A percentile compares a stretch with the other conserved stretches of the same genome.
Conservation (phyloP, 1,140 invertebrate species). For the Pogonomyrmex californicus region DNA sequence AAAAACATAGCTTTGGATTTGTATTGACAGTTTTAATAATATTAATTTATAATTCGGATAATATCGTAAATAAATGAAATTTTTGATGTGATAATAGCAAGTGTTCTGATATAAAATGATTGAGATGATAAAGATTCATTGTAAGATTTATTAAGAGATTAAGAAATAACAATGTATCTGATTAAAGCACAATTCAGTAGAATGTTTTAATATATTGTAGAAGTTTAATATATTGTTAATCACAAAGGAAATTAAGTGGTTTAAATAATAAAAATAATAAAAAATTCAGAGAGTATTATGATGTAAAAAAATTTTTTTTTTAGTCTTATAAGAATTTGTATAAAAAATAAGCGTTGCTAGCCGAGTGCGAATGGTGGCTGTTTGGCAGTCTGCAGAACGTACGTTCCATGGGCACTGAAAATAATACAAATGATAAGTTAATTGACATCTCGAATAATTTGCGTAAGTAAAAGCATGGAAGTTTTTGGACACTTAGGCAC, state of each 20-base stretch:
- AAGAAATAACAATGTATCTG: background rate
- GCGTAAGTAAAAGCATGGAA: background rate
- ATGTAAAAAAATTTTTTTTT: slow-evolving; percentile 11
- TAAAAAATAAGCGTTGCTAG: background rate
- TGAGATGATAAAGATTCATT: background rate
- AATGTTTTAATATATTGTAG: too few species aligned
- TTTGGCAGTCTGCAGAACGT: slow-evolving; percentile 25
- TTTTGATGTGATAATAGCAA: background rate
- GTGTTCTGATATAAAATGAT: background rate
- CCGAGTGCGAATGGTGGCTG: slow-evolving; percentile 46
- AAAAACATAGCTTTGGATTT: background rate
- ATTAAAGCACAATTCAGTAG: too few species aligned
- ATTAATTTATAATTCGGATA: background rate
- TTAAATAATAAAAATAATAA: too few species aligned
- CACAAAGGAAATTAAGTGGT: too few species aligned
- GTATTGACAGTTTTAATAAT: background rate
- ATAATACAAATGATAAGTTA: slow-evolving; percentile 15
- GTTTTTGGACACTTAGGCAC: background rate
- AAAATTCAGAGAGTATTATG: background rate
- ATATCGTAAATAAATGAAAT: background rate
- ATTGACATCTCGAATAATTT: background rate
- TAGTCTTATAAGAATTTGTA: background rate
- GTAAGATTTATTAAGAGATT: too few species aligned
- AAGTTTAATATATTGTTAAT: too few species aligned
- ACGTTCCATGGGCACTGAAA: slow-evolving; percentile 50